These are phyloP conservation scores for Odontocerum albicorne DNA, from an alignment of 2,888 invertebrate species.

Conservation along the genomic window DNA sequence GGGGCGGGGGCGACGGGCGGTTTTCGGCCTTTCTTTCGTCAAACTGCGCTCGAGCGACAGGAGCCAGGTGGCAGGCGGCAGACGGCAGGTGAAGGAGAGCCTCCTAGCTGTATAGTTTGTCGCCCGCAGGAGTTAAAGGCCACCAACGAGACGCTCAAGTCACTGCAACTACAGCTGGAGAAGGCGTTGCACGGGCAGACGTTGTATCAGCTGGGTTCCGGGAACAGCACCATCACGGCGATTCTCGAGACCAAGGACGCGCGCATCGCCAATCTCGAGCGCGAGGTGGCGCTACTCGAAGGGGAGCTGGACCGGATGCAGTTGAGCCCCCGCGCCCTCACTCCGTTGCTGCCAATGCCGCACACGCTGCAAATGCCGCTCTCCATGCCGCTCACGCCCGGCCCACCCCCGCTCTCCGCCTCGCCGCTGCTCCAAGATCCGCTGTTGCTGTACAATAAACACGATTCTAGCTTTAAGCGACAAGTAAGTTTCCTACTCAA, in stretches of 20 bases:
- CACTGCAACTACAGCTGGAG: conserved; percentile 79
- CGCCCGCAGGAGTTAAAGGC: conserved; percentile 74
- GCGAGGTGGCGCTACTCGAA: conserved; percentile 79
- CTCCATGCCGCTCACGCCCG: conserved; percentile 43
- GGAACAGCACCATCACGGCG: conserved; percentile 71
- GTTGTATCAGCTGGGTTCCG: conserved; percentile 53
- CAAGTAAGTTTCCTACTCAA: conserved; percentile 85
- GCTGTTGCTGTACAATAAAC: conserved; percentile 41
- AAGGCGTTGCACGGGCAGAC: conserved; percentile 65
- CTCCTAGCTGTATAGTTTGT: neutral
- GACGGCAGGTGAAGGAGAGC: neutral
- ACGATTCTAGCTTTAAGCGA: conserved; percentile 70
- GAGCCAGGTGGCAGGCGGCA: conserved; percentile 10
- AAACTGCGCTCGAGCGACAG: conserved; percentile 20
- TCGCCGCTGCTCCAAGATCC: conserved; percentile 48
- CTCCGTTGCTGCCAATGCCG: conserved; percentile 49
- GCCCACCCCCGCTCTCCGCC: conserved; percentile 34
- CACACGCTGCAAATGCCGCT: too few species aligned
- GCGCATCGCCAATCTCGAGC: conserved; percentile 84
- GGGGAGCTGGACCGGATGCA: conserved; percentile 66
- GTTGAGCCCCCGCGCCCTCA: conserved; percentile 41
- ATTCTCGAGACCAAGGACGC: conserved; percentile 86
- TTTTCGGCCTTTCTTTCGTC: conserved; percentile 29
- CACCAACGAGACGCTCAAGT: conserved; percentile 81
- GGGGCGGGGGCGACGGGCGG: conserved; percentile 24